Percentiles rank a stretch among this genome's conserved stretches.
phyloP scores from a whole-genome alignment of 1,140 invertebrate genomes.

The Brachionus manjavacas region DNA sequence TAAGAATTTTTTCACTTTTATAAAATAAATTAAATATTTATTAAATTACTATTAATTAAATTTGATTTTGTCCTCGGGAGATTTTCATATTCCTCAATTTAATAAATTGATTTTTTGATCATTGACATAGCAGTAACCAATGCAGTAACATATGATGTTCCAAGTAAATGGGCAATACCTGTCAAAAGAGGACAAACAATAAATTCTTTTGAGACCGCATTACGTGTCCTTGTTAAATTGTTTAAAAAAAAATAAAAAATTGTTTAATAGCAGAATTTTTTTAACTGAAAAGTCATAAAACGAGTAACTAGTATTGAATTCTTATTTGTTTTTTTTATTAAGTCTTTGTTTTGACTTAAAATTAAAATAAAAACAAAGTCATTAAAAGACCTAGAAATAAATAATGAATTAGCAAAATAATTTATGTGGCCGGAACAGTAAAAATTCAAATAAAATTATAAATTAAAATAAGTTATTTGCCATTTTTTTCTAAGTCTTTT shows the following conservation, averaged over 20 bases:
- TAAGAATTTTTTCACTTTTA: neutral
- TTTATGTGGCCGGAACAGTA: neutral
- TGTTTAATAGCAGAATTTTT: neutral
- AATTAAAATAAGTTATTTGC: neutral
- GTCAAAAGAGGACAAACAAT: neutral
- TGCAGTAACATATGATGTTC: neutral
- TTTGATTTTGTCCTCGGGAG: conserved; percentile 1
- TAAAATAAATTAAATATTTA: neutral
- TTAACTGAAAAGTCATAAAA: neutral
- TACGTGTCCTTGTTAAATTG: neutral
- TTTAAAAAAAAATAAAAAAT: neutral
- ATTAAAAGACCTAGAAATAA: neutral
- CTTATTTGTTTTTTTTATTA: neutral
- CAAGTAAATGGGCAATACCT: neutral
- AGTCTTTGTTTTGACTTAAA: neutral
- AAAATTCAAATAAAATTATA: neutral
- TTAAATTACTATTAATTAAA: neutral
- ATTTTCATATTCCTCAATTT: neutral
- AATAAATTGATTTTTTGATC: neutral
- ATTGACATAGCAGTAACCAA: neutral
- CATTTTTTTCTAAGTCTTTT: neutral
- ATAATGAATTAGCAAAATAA: neutral
- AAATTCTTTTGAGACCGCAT: neutral
- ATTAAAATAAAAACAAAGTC: neutral
- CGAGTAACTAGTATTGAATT: neutral